Base-by-base conservation (phyloP, 1,140 invertebrate genomes). In the Arctopsyche grandis region DNA sequence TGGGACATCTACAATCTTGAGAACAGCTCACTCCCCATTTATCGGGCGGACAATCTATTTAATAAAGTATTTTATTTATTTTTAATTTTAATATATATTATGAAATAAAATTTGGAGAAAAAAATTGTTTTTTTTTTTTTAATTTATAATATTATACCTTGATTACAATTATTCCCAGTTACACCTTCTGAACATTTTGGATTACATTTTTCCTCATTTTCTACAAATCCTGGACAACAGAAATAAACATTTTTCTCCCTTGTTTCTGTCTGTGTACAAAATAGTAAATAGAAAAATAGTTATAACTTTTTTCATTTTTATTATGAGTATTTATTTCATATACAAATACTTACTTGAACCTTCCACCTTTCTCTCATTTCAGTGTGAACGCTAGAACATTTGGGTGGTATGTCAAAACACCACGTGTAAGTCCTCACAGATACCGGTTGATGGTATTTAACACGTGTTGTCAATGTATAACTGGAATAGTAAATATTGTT, bases 381-480 rank as follows among this genome's bases (percentile, higher is more conserved):
- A 16, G 89, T 91, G 75, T 87, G 89, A 80, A 90, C 91, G 75
- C 86, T 88, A n/a, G 90, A 90, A 82, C 93, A 94, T 52, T 92
- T 87, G 10, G 92, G 92, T 10, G 93, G 93, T 81, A 93, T 89
- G 77, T 90, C 87, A 80, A 93, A 85, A 83, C 93, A 94, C 93
- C 93, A 94, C 75, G 89, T 89, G 84, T 91, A 91, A 0, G 90
- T 91, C 43, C 91, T 88, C 16, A 93, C 89, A 1, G 90, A 89
- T 81, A 92, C 90, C 29, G 92, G 92, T 69, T 90, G 90, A 16
- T 87, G 85, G 81, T 91, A 91, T 83, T 88, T 90, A 77, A 91
- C 90, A 24, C 87, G 86, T 43, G 88, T 88, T 5, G 90, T 91
- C 69, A 90, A 87, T 60, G 89, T 91, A 84, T 91, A 91, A 81